Base-by-base conservation (phyloP, 2,113 vertebrate genomes). In the Ammodytes marinus region DNA sequence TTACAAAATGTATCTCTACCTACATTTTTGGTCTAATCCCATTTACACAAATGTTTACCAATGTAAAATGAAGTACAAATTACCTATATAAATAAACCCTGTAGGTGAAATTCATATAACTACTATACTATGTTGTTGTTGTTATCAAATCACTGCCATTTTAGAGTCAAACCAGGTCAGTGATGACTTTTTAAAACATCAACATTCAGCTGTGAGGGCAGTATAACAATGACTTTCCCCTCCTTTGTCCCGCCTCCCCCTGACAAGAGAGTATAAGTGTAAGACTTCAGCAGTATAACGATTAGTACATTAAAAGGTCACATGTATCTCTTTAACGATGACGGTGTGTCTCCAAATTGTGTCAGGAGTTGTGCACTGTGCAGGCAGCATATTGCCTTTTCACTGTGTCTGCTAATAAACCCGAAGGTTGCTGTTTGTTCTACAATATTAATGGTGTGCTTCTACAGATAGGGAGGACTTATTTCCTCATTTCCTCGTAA, bases 401-500 rank as follows among this genome's bases (percentile, higher is more conserved):
- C 37, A 71, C 39, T 4, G 5, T 27, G 5, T 82, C 42, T 64
- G 45, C 61, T 46, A 66, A 80, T 59, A 72, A 77, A 82, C 6
- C 65, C 60, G 57, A 72, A 84, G 67, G 74, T 52, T 63, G 71
- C 47, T 81, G 52, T 83, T 72, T 66, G 77, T 60, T 55, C 67
- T 63, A 37, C 64, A 81, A 64, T 85, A 75, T 75, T 87, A 83
- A 89, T 72, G 64, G 58, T n/a, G 57, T 77, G 57, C 69, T 71
- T 35, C 73, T 70, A 82, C 3, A 85, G 83, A 90, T 85, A 77
- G 77, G 64, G 74, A 75, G 52, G 40, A 53, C 57, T 89, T 84
- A 86, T 91, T 87, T 91, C 77, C 83, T 87, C 82, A 89, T 84
- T 91, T 88, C 86, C 83, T 83, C 77, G 83, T 90, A 88, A 91